These are phyloP conservation scores for Heteronetta atricapilla DNA, from an alignment of 2,113 vertebrate genomes.

Conservation along the genomic window DNA sequence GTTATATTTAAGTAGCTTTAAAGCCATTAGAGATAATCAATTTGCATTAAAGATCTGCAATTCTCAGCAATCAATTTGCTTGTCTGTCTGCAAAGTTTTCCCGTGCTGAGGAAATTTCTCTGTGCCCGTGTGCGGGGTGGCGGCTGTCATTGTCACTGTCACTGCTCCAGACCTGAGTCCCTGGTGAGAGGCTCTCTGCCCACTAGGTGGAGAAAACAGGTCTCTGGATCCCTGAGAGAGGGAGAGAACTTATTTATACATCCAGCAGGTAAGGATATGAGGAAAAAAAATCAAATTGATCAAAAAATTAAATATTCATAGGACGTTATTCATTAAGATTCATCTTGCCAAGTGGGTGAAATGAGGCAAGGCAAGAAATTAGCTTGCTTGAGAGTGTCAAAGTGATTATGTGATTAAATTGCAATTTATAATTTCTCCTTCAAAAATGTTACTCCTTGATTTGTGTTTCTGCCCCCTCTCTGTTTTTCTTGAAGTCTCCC, in stretches of 20 bases:
- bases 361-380: constrained; percentile 86
- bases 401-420: constrained; percentile 88
- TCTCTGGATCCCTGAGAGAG: neutral
- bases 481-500: neutral
- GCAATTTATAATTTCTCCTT: constrained; percentile 86
- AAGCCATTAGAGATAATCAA: constrained; percentile 30
- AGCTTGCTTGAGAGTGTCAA: constrained; percentile 88
- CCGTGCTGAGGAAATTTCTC: neutral
- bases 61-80: neutral
- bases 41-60: neutral
- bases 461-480: constrained; percentile 72
- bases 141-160: rapidly evolving
- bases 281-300: constrained; percentile 77
- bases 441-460: constrained; percentile 78
- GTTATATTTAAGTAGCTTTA: neutral
- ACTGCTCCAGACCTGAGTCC: neutral
- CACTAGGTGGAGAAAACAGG: rapidly evolving
- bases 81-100: neutral
- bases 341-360: constrained; percentile 83
- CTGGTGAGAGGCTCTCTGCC: neutral
- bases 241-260: constrained; percentile 54
- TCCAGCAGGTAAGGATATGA: constrained; percentile 72
- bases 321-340: constrained; percentile 86
- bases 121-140: rapidly evolving
- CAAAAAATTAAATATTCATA: constrained; percentile 86